Percentiles rank a stretch among this genome's conserved stretches.
phyloP scores from a whole-genome alignment of 2,113 vertebrate genomes.

The Actenoides lindsayi region DNA sequence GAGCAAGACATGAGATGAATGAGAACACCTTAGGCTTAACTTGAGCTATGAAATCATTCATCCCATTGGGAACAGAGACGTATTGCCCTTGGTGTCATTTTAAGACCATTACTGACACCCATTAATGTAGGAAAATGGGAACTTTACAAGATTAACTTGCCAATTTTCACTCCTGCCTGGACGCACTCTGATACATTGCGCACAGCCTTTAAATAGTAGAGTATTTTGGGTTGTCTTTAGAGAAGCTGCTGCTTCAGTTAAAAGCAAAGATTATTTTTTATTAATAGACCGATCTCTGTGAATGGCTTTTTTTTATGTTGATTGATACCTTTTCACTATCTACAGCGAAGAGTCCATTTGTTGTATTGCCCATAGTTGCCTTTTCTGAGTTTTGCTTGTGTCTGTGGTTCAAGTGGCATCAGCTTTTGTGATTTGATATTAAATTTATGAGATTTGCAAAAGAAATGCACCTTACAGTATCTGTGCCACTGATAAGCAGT shows the following conservation, averaged over 20 bases:
- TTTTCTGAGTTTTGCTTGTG: not conserved
- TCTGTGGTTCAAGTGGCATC: not conserved
- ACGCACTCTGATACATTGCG: too few relatives aligned
- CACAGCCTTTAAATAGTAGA: too few relatives aligned
- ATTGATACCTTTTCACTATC: too few relatives aligned
- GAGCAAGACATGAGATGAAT: not conserved
- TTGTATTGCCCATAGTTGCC: not conserved
- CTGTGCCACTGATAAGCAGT: not conserved
- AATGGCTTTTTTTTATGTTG: too few relatives aligned
- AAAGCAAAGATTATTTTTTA: too few relatives aligned
- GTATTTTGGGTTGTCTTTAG: too few relatives aligned
- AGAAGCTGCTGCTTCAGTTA: too few relatives aligned
- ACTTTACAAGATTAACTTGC: not conserved
- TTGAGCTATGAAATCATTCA: not conserved
- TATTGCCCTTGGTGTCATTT: not conserved
- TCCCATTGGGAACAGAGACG: not conserved
- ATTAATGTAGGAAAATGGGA: not conserved
- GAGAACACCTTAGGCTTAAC: not conserved
- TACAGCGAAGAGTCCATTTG: not conserved
- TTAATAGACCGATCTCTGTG: too few relatives aligned
- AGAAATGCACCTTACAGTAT: not conserved
- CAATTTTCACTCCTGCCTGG: not conserved
- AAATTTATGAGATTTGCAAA: not conserved
- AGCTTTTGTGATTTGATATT: not conserved
- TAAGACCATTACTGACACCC: not conserved